Base-by-base conservation (phyloP, 1,140 invertebrate genomes). In the Teleopsis dalmanni region DNA sequence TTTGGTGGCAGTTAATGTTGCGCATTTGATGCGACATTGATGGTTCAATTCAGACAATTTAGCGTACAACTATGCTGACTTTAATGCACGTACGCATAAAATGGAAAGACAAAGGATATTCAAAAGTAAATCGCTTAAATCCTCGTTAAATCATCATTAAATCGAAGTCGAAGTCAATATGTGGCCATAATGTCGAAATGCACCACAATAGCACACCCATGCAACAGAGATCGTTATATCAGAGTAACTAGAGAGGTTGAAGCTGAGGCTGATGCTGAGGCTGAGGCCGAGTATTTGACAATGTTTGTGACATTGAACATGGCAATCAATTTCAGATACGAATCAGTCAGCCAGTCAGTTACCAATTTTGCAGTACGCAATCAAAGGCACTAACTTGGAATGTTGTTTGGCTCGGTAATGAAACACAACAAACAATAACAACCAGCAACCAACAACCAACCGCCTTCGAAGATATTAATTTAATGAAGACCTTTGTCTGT, bases 11-110 rank as follows among this genome's bases (percentile, higher is more conserved):
- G 27, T n/a, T 34, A 49, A 49, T 36, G 40, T 49, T 50, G 40
- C 48, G 41, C 48, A 31, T 50, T 44, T 50, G 48, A 44, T 43
- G 47, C 36, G 47, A 48, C 47, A 41, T 44, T 43, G 48, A 50
- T 50, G 35, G 27, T 50, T 50, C 38, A 50, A 50, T 50, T 34
- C 42, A 21, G 41, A 38, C 48, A 50, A 45, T 44, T 50, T 50
- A 35, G 21, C n/a, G 18, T 3, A 13, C 18, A 40, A 13, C 7
- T 22, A 11, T 18, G 13, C n/a, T 3, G 9, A 16, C 8, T 18
- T n/a, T n/a, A 27, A 26, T 26, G 29, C 16, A 40, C 21, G 26
- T 35, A 35, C 18, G 7, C 18, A 14, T 8, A 18, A 37, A 14
- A 4, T 4, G n/a, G 4, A 4, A 35, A 13, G 4, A 4, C 5